A percentile compares a stretch with the other conserved stretches of the same genome.
These are phyloP conservation scores for Sitodiplosis mosellana DNA, from an alignment of 1,140 invertebrate species.

Conservation along the genomic window DNA sequence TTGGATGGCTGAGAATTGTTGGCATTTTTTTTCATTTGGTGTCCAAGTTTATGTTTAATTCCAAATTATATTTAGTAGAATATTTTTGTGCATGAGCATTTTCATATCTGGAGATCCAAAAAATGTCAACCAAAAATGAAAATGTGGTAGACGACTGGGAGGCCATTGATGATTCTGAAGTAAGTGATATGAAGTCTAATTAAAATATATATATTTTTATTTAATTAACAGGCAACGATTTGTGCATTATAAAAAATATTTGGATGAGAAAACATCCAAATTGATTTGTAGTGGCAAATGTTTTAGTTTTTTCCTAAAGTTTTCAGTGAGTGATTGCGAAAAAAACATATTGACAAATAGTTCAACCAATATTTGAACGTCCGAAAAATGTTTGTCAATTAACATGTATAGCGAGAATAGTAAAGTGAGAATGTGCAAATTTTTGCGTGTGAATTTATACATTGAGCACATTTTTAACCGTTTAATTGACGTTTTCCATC, in stretches of 20 bases:
- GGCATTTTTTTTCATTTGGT: too few species aligned
- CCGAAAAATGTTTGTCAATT: background rate
- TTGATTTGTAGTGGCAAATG: background rate
- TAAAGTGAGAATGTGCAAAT: background rate
- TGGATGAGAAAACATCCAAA: too few species aligned
- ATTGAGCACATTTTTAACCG: background rate
- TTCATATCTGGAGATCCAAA: background rate
- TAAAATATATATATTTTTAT: too few species aligned
- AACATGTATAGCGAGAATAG: background rate
- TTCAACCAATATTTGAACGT: too few species aligned
- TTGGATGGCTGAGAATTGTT: too few species aligned
- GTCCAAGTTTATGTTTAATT: too few species aligned
- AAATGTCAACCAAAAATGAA: conserved; percentile 13
- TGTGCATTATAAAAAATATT: background rate
- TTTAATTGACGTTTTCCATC: background rate
- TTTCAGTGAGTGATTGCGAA: background rate
- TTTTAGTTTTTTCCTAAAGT: background rate
- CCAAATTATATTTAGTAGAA: too few species aligned
- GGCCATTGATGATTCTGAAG: conserved; percentile 56
- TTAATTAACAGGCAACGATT: background rate
- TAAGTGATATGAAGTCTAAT: conserved; percentile 16
- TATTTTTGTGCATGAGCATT: background rate
- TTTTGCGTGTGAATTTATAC: background rate
- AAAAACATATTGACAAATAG: background rate
- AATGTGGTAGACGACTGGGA: conserved; percentile 63